phyloP scores from a whole-genome alignment of 1,140 invertebrate species.

The Aphelenchoides fujianensis region DNA sequence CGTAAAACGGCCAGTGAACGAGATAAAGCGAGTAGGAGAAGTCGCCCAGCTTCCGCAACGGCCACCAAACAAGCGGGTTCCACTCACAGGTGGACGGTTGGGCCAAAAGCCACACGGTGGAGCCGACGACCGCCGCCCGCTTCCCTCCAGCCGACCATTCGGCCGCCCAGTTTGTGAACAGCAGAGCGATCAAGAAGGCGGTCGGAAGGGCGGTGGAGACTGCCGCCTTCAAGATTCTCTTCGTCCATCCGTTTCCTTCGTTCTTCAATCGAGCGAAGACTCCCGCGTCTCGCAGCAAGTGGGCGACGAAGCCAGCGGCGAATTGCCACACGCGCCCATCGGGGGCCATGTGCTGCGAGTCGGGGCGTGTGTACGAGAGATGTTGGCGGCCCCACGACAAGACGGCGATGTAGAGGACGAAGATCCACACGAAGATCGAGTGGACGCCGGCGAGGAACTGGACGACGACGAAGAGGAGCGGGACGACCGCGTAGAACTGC shows the following conservation, averaged over 20 bases:
- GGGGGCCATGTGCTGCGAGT: not conserved
- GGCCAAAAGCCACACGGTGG: not conserved
- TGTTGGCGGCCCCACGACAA: not conserved
- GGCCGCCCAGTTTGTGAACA: not conserved
- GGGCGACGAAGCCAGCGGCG: not conserved
- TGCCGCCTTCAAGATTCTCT: not conserved
- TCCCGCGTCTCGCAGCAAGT: not conserved
- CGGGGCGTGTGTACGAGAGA: not conserved
- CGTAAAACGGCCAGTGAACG: conserved; percentile 1
- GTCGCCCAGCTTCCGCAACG: not conserved
- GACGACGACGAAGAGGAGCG: not conserved
- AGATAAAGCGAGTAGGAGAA: conserved; percentile 3
- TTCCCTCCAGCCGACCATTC: not conserved
- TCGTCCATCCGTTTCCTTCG: not conserved
- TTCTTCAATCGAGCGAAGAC: not conserved
- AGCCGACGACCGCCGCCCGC: not conserved
- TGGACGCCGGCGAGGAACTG: not conserved
- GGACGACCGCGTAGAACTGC: conserved; percentile 4
- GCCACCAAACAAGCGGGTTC: not conserved
- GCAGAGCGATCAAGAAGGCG: not conserved
- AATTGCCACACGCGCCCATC: conserved; percentile 5
- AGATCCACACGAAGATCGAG: not conserved
- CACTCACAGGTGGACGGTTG: not conserved
- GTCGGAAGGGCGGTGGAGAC: not conserved
- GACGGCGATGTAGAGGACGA: not conserved